Percentiles rank a stretch among this genome's conserved stretches.
Evolutionary conservation across 1,140 invertebrate genomes (phyloP).

Genomic region (Drosophila azteca): DNA sequence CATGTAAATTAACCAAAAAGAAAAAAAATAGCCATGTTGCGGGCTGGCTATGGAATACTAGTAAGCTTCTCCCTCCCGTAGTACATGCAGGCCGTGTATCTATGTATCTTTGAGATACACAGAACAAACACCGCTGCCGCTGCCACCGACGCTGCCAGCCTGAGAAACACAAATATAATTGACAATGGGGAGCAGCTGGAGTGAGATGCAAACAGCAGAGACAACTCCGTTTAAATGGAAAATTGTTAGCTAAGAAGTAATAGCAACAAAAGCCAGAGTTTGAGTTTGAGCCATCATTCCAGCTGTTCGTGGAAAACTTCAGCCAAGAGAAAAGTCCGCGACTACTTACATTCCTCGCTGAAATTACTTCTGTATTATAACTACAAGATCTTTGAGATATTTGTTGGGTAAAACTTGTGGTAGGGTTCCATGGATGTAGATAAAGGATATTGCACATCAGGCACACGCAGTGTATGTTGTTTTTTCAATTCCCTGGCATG

Average conservation of each 20-base stretch:
- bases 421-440: no score
- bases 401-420: background rate
- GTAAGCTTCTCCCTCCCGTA: constrained; percentile 12
- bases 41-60: constrained; percentile 51
- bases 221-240: constrained; percentile 50
- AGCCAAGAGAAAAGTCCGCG: background rate
- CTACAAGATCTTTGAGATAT: background rate
- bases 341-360: background rate
- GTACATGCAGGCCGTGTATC: constrained; percentile 28
- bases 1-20: constrained; percentile 76
- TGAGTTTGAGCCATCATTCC: constrained; percentile 24
- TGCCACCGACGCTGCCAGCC: constrained; percentile 19
- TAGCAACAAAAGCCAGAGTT: background rate
- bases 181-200: constrained; percentile 35
- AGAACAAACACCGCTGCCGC: constrained; percentile 51
- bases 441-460: no score
- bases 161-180: constrained; percentile 74
- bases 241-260: constrained; percentile 36
- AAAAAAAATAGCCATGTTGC: constrained; percentile 47
- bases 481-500: no score
- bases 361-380: no score
- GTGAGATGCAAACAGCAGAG: constrained; percentile 34
- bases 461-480: no score
- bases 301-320: constrained; percentile 31
- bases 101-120: constrained; percentile 46